Evolutionary conservation across 53 echinoderm and acorn worm species (phyloP), one percentile per base, ranked within the genome.

Genomic region (Echinarachnius parma): DNA sequence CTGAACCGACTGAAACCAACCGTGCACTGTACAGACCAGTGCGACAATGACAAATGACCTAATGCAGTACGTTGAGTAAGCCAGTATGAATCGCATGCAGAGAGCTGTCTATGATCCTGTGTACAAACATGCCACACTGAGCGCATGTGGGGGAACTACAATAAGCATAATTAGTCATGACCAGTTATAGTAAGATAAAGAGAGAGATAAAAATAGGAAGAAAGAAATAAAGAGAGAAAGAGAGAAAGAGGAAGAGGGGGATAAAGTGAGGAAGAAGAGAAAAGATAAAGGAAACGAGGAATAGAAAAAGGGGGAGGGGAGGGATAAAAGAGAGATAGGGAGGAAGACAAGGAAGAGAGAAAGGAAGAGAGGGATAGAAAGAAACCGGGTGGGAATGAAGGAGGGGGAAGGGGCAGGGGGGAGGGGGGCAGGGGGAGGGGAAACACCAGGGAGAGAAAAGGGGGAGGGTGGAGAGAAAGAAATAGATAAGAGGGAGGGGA

Each of bases 391-490:
- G 39, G 39, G 39, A 49, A 4, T 4, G 19, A 4, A n/a, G 18
- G 50, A 49, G 19, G 18, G 50, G 18, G 11, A 19, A 4, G 11
- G 19, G 19, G 19, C 4, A 9, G 11, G 4, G 19, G 19, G 19
- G 19, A 19, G 19, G 19, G 19, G 18, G 19, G 50, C 4, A 19
- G 4, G 19, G 4, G 18, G 4, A n/a, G 4, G 19, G 18, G 19
- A 49, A 4, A 39, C 7, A 39, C 7, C 13, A 37, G 16, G 34
- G 34, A 37, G n/a, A 16, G 35, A 37, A 33, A 16, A 46, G 26
- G 25, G 66, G 30, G n/a, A 23, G 48, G 48, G 14, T 14, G 20
- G 69, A 65, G 50, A 30, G 50, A 68, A 8, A 52, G 50, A 45
- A 4, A 46, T 31, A 46, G 53, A 49, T 28, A 2, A 49, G 50